Base-by-base conservation (phyloP, 2,113 vertebrate genomes). In the Nesoenas mayeri region DNA sequence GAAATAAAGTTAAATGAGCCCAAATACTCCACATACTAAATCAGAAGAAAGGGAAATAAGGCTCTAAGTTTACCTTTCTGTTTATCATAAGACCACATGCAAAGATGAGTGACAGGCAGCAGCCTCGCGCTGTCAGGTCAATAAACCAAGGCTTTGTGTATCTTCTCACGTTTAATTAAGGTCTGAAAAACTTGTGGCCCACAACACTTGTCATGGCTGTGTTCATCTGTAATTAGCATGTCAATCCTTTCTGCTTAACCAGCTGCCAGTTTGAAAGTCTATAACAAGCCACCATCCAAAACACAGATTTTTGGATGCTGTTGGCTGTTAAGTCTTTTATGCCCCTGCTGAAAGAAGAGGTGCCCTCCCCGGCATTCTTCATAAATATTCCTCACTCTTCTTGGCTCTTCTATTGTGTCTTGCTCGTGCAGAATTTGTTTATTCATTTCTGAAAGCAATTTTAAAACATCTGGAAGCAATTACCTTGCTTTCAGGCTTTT, bases 81-180 rank as follows among this genome's bases (percentile, higher is more conserved):
- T 81, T 88, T 84, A 29, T 74, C 72, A 5, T 58, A 32, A 82
- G 73, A 77, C 88, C 73, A 89, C 61, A 81, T 47, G 54, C 42
- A 81, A 93, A 83, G 67, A 69, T 71, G 72, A 95, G 36, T 70
- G 83, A 65, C 85, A 91, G 78, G 69, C 80, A 54, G 50, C 0
- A 0, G 53, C 78, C 58, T 40, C 65, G 24, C 13, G 34, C 57
- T 86, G 85, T 26, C 13, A 5, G 78, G 65, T 90, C 5, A 18
- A 75, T 82, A 93, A 94, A 69, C 48, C 53, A 62, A 40, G 67
- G 60, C 64, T 92, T 95, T 96, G 85, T 93, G 73, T 78, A n/a
- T 85, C 93, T 96, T 93, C 93, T 79, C 80, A 91, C 0, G 1
- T 96, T 92, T 93, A 96, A 96, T 94, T 95, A 89, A 88, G 88